Conservation (phyloP, 2,888 invertebrate genomes). For the Odontocerum albicorne region DNA sequence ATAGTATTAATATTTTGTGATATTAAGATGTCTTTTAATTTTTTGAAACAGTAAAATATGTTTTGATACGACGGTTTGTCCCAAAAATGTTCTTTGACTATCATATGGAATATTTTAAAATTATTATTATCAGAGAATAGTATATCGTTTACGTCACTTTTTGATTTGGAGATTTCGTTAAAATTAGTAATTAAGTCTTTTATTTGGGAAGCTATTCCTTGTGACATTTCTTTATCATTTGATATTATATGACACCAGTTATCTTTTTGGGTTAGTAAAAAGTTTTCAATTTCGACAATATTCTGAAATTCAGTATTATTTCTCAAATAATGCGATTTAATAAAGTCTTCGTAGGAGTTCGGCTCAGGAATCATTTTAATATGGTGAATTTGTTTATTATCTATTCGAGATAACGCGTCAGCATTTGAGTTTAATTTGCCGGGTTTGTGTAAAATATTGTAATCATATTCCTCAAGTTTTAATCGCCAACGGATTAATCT, state of each 20-base stretch:
- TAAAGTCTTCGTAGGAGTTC: conserved; percentile 19
- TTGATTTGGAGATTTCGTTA: background rate
- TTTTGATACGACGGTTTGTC: conserved; percentile 37
- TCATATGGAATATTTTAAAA: conserved; percentile 9
- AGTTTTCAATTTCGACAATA: conserved; percentile 3
- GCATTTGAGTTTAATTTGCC: conserved; percentile 40
- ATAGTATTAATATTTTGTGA: conserved; percentile 29
- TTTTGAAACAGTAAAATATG: conserved; percentile 34
- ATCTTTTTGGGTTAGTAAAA: background rate
- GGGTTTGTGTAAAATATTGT: conserved; percentile 39
- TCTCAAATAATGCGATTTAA: background rate
- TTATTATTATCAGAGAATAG: background rate
- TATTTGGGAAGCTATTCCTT: background rate
- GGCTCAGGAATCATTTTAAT: conserved; percentile 27
- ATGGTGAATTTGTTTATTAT: background rate
- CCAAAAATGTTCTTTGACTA: conserved; percentile 32
- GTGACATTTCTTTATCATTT: conserved; percentile 10
- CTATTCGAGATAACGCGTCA: conserved; percentile 33
- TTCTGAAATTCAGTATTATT: background rate
- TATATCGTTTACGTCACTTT: background rate
- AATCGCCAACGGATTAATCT: conserved; percentile 41
- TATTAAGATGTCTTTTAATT: conserved; percentile 18
- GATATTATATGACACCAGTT: background rate
- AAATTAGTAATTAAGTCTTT: conserved; percentile 2
- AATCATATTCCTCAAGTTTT: conserved; percentile 41